Conservation (phyloP, 2,113 vertebrate species). For the Halcyon senegalensis region DNA sequence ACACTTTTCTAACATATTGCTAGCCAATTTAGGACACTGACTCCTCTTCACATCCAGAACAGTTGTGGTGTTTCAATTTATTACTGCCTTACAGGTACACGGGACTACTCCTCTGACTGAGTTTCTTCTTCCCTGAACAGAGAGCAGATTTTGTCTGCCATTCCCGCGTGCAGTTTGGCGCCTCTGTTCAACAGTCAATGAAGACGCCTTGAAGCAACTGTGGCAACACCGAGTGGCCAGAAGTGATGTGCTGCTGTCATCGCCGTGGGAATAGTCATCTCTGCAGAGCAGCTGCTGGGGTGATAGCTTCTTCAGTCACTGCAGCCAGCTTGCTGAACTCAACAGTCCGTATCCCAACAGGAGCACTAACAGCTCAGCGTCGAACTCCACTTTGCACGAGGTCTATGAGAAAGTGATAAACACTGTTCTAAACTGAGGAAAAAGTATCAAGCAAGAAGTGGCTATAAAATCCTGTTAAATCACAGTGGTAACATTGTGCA, state of each 20-base stretch:
- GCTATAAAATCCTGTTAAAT: not conserved
- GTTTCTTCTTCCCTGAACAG: not conserved
- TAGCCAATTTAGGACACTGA: not conserved
- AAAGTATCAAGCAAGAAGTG: not conserved
- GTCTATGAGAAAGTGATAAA: not conserved
- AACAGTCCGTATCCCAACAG: accelerated
- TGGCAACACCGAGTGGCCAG: not conserved
- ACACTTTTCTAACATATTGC: not conserved
- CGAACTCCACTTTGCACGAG: not conserved
- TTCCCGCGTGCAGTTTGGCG: not conserved
- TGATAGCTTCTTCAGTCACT: not conserved
- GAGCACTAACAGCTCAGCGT: not conserved
- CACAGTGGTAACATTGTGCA: not conserved
- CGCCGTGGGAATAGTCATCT: not conserved
- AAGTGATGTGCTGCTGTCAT: not conserved
- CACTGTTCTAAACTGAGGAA: not conserved
- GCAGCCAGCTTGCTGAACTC: not conserved
- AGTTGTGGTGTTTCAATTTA: not conserved
- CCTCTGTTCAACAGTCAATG: not conserved
- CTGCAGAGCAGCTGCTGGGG: not conserved
- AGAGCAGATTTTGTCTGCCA: not conserved
- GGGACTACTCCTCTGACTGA: not conserved
- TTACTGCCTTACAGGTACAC: not conserved
- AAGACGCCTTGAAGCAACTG: not conserved
- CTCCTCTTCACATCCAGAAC: not conserved